phyloP scores from a whole-genome alignment of 2,888 invertebrate species.

The Lissocephala sabroskyi region DNA sequence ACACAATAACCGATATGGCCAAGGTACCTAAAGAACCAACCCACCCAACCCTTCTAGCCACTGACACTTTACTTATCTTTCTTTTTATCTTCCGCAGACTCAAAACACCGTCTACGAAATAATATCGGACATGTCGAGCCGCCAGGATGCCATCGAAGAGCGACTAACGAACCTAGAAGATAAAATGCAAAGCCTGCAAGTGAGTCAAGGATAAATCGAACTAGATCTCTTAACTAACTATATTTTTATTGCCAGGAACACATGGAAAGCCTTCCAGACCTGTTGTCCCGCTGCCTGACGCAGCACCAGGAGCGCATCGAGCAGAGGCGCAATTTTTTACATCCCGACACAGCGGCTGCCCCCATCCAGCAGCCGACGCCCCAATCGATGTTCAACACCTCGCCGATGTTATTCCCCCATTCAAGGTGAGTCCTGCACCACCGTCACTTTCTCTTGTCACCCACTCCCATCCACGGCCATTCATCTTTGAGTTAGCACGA shows the following conservation, averaged over 20 bases:
- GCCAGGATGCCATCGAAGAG: slow-evolving; percentile 95
- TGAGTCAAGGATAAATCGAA: slow-evolving; percentile 65
- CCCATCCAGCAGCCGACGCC: slow-evolving; percentile 73
- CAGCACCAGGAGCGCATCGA: slow-evolving; percentile 87
- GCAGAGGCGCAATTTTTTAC: slow-evolving; percentile 87
- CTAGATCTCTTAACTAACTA: neutral
- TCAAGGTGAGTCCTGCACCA: slow-evolving; percentile 73
- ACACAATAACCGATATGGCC: slow-evolving; percentile 99
- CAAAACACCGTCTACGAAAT: slow-evolving; percentile 98
- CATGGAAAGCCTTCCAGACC: slow-evolving; percentile 87
- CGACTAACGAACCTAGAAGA: slow-evolving; percentile 94
- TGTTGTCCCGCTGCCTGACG: slow-evolving; percentile 82
- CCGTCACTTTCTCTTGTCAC: neutral
- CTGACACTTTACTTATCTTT: neutral
- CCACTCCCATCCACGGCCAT: no score
- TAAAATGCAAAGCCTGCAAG: slow-evolving; percentile 87
- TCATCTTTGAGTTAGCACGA: no score
- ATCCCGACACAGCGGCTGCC: slow-evolving; percentile 87
- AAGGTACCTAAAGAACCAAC: slow-evolving; percentile 81
- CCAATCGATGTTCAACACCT: slow-evolving; percentile 73
- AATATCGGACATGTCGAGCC: slow-evolving; percentile 96
- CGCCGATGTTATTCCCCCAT: slow-evolving; percentile 76
- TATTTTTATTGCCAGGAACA: slow-evolving; percentile 76
- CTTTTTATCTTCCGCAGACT: slow-evolving; percentile 78
- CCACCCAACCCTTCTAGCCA: no score